A percentile compares a stretch with the other conserved stretches of the same genome.
phyloP scores from a whole-genome alignment of 2,888 invertebrate genomes.

The Heteropelma amictum region DNA sequence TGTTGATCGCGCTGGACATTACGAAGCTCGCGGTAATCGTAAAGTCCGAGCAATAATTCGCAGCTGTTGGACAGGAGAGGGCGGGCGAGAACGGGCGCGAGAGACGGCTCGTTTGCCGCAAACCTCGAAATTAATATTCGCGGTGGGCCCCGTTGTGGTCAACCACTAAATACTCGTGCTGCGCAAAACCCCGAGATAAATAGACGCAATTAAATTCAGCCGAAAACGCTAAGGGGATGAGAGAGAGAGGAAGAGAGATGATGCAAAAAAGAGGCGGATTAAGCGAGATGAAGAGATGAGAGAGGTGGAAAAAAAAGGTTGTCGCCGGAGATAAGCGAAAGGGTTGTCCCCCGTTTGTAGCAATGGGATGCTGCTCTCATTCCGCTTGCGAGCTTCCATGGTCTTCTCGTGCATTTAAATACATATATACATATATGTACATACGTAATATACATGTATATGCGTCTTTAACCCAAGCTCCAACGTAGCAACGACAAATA shows the following conservation, averaged over 20 bases:
- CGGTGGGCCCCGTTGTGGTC: constrained; percentile 54
- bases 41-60: constrained; percentile 51
- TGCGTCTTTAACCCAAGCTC: constrained; percentile 6
- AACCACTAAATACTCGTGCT: constrained; percentile 58
- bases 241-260: constrained; percentile 14
- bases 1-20: too few relatives aligned
- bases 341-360: constrained; percentile 34
- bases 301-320: constrained; percentile 53
- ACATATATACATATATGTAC: too few relatives aligned
- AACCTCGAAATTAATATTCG: constrained; percentile 64
- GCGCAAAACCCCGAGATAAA: constrained; percentile 65
- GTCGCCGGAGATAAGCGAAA: constrained; percentile 65
- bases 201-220: constrained; percentile 66
- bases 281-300: not conserved
- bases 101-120: constrained; percentile 43
- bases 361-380: constrained; percentile 36
- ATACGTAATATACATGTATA: too few relatives aligned
- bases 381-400: constrained; percentile 23
- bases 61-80: constrained; percentile 52
- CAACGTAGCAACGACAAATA: constrained; percentile 56
- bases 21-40: too few relatives aligned
- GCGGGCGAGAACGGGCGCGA: constrained; percentile 15
- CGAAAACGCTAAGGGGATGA: constrained; percentile 60
- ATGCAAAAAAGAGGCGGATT: constrained; percentile 3
- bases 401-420: too few relatives aligned